Conservation (phyloP, 2,888 invertebrate species). For the Cantharis lateralis region DNA sequence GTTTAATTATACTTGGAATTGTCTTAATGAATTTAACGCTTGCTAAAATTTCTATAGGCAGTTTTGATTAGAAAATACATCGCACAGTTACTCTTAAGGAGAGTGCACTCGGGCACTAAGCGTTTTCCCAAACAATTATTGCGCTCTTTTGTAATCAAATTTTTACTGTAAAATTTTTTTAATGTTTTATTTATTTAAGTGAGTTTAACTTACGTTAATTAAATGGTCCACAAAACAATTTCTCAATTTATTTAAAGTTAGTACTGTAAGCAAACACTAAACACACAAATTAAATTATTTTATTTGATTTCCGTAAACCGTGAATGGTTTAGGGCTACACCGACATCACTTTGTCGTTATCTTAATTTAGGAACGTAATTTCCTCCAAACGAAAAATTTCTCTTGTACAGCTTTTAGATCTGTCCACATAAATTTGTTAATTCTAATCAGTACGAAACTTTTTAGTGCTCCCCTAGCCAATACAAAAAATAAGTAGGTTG, state of each 20-base stretch:
- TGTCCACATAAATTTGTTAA: background rate
- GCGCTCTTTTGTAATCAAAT: no score
- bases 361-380: background rate
- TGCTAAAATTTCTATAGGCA: no score
- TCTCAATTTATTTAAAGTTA: background rate
- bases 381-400: background rate
- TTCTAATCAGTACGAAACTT: background rate
- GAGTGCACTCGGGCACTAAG: no score
- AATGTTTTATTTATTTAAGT: background rate
- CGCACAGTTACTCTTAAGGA: no score
- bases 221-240: background rate
- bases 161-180: background rate
- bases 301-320: background rate
- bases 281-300: background rate
- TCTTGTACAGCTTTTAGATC: background rate
- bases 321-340: background rate
- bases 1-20: no score
- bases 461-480: background rate
- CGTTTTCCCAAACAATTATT: no score
- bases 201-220: background rate
- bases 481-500: background rate
- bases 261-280: background rate
- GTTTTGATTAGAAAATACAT: no score
- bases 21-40: no score
- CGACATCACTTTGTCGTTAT: background rate